phyloP scores from a whole-genome alignment of 2,797 vertebrate genomes.

The Tympanoctomys barrerae region DNA sequence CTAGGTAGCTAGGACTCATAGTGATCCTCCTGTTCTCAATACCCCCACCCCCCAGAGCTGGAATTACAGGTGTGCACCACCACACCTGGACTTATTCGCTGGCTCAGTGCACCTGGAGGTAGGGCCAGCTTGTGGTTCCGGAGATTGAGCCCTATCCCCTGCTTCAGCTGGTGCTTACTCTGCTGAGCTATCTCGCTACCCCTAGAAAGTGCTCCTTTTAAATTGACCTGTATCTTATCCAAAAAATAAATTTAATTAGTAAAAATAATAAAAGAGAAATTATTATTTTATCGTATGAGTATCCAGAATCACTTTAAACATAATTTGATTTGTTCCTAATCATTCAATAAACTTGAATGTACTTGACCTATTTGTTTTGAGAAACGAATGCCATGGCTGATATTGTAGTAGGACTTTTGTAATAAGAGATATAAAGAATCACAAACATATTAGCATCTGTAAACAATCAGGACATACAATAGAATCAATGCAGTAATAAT shows the following conservation, averaged over 20 bases:
- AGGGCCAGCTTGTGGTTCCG: no score
- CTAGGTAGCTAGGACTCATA: no score
- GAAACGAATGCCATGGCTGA: neutral
- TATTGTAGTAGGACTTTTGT: neutral
- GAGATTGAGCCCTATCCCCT: no score
- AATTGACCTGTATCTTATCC: neutral
- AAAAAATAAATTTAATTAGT: neutral
- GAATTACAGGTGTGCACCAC: no score
- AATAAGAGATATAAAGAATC: neutral
- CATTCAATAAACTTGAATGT: neutral
- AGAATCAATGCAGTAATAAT: neutral
- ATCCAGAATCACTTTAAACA: neutral
- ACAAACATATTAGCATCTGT: neutral
- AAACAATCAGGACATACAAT: neutral
- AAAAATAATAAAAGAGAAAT: neutral
- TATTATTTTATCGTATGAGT: neutral
- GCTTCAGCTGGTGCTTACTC: no score
- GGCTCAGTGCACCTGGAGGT: no score
- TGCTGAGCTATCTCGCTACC: no score
- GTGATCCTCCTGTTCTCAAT: no score
- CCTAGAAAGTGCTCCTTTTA: neutral
- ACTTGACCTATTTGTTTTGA: neutral
- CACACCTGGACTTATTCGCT: no score
- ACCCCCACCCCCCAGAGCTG: no score
- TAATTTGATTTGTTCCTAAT: slow-evolving; percentile 44